These are phyloP conservation scores for Helogale parvula DNA, from an alignment of 2,113 vertebrate genomes.

Conservation along the genomic window DNA sequence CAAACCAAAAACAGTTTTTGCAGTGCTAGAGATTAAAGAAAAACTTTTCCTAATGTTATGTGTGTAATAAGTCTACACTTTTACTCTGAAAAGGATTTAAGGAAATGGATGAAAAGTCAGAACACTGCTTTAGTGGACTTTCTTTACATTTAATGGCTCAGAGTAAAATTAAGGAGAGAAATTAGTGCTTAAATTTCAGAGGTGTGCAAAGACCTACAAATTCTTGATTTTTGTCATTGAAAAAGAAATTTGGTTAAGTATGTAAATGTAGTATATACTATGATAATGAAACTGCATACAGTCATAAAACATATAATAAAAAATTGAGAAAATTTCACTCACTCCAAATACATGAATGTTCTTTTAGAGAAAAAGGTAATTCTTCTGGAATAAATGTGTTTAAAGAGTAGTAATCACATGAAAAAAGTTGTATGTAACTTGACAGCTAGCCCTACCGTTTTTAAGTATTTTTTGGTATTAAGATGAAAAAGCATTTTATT, in stretches of 20 bases:
- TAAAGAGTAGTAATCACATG: background rate
- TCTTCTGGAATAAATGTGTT: constrained; percentile 37
- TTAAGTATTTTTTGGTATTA: background rate
- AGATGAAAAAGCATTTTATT: constrained; percentile 29
- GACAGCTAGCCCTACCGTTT: background rate
- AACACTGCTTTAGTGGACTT: background rate
- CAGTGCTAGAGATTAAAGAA: background rate
- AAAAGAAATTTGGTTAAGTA: constrained; percentile 35
- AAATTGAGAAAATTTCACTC: constrained; percentile 15
- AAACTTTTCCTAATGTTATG: background rate
- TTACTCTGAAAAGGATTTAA: constrained; percentile 35
- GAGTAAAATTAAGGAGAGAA: constrained; percentile 37
- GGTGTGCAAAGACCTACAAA: constrained; percentile 34
- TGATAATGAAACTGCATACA: constrained; percentile 15
- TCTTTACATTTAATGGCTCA: constrained; percentile 22
- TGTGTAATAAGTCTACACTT: background rate
- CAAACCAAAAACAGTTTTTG: constrained; percentile 2
- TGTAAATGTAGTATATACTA: constrained; percentile 1
- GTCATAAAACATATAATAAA: constrained; percentile 35
- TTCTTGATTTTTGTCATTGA: constrained; percentile 15
- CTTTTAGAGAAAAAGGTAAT: constrained; percentile 44
- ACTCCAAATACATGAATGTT: background rate
- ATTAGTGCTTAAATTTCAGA: constrained; percentile 40
- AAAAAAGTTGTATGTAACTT: constrained; percentile 9
- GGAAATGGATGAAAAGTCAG: background rate